Percentiles rank a stretch among this genome's conserved stretches.
These are phyloP conservation scores for Hylaeus anthracinus DNA, from an alignment of 1,140 invertebrate species.

Conservation along the genomic window DNA sequence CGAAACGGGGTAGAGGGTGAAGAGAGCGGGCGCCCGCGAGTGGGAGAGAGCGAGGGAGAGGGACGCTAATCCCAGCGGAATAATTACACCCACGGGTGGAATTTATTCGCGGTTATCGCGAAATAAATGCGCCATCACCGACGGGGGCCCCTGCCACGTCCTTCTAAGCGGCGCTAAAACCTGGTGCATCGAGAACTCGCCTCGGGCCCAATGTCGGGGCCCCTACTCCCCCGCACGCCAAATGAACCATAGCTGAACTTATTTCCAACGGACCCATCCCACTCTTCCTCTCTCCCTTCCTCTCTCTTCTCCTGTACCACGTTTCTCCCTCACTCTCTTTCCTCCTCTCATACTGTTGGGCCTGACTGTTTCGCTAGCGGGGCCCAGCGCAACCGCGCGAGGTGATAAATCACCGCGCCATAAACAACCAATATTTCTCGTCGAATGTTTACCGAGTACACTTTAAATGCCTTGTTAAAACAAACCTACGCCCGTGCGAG, in stretches of 20 bases:
- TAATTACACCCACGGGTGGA: conserved; percentile 50
- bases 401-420: conserved; percentile 80
- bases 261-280: conserved; percentile 59
- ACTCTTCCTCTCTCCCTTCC: conserved; percentile 1
- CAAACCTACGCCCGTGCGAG: conserved; percentile 77
- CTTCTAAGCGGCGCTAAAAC: conserved; percentile 66
- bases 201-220: conserved; percentile 28
- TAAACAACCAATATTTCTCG: conserved; percentile 81
- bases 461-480: conserved; percentile 82
- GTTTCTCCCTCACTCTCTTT: neutral
- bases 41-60: neutral
- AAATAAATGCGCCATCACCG: conserved; percentile 54
- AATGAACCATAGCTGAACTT: conserved; percentile 69
- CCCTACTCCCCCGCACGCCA: conserved; percentile 24
- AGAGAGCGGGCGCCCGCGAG: neutral
- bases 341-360: neutral
- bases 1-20: neutral
- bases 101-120: conserved; percentile 63
- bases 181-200: conserved; percentile 30
- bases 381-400: conserved; percentile 60
- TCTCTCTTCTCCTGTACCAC: neutral
- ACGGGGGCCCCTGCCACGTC: conserved; percentile 7
- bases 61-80: conserved; percentile 37
- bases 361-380: conserved; percentile 34
- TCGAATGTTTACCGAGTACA: conserved; percentile 81